Conservation (phyloP, 2,888 invertebrate genomes). For the Heliconius ismenius region DNA sequence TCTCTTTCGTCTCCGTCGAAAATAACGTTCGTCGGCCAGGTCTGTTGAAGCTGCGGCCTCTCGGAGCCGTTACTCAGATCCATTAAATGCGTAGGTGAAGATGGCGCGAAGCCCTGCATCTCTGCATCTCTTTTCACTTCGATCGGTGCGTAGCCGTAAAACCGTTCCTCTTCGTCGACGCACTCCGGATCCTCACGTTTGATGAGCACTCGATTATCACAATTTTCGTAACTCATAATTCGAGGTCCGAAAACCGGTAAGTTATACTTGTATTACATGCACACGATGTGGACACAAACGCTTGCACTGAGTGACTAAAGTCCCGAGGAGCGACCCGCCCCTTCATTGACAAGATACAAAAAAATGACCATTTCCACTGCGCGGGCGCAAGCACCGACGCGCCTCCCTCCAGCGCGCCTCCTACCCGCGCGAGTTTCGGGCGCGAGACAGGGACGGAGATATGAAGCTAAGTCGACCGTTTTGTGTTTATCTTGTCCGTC, state of each 20-base stretch:
- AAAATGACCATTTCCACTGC: slow-evolving; percentile 72
- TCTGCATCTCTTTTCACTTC: slow-evolving; percentile 64
- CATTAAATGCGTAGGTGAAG: slow-evolving; percentile 74
- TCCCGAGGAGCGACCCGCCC: slow-evolving; percentile 68
- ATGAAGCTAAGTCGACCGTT: slow-evolving; percentile 58
- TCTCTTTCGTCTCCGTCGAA: slow-evolving; percentile 64
- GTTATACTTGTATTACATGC: slow-evolving; percentile 53
- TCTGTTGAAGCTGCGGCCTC: slow-evolving; percentile 56
- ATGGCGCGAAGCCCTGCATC: slow-evolving; percentile 61
- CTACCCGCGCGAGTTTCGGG: slow-evolving; percentile 50
- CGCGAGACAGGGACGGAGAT: slow-evolving; percentile 61
- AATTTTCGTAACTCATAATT: slow-evolving; percentile 73
- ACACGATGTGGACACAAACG: slow-evolving; percentile 60
- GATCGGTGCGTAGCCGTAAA: slow-evolving; percentile 67
- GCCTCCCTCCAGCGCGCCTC: slow-evolving; percentile 60
- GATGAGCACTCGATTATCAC: slow-evolving; percentile 67
- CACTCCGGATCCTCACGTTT: slow-evolving; percentile 72
- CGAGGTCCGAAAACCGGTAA: slow-evolving; percentile 44
- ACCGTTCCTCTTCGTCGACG: slow-evolving; percentile 70
- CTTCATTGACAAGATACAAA: slow-evolving; percentile 81
- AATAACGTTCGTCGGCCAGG: slow-evolving; percentile 61
- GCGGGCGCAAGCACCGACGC: slow-evolving; percentile 52
- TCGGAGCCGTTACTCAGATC: slow-evolving; percentile 74
- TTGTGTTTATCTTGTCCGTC: slow-evolving; percentile 78
- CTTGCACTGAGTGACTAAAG: slow-evolving; percentile 60